A percentile compares a stretch with the other conserved stretches of the same genome.
Conservation (phyloP, 2,888 invertebrate genomes). For the Caenorhabditis drosophilae region DNA sequence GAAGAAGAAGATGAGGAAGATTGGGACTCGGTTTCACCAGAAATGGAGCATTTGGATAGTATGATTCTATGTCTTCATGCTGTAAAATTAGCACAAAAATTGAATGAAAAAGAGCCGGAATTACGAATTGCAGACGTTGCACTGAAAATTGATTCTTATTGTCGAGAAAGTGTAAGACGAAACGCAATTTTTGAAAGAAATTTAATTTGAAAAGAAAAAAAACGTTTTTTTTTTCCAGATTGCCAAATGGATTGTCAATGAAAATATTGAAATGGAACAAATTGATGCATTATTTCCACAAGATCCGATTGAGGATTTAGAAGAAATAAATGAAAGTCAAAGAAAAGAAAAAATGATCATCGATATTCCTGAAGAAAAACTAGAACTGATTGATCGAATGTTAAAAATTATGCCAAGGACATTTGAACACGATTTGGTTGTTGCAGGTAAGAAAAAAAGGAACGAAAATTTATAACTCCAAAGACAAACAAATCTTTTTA, state of each 20-base stretch:
- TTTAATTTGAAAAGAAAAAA: not conserved
- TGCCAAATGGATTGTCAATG: conserved; percentile 24
- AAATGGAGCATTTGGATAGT: conserved; percentile 34
- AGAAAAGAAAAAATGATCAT: conserved; percentile 16
- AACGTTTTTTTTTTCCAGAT: conserved; percentile 6
- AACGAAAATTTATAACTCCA: too few species aligned
- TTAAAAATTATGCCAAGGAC: conserved; percentile 27
- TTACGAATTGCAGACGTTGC: conserved; percentile 17
- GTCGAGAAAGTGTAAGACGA: conserved; percentile 23
- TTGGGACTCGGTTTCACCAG: conserved; percentile 30
- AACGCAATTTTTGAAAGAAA: too few species aligned
- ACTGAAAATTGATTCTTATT: conserved; percentile 25
- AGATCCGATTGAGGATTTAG: conserved; percentile 22
- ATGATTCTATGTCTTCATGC: conserved; percentile 29
- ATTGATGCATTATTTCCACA: conserved; percentile 21
- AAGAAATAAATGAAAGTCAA: conserved; percentile 23
- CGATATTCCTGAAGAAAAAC: conserved; percentile 21
- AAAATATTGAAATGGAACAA: conserved; percentile 6
- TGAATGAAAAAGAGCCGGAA: conserved; percentile 1
- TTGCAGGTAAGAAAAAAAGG: conserved; percentile 23
- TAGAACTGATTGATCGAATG: conserved; percentile 7
- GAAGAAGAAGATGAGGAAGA: conserved; percentile 7
- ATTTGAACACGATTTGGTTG: conserved; percentile 33
- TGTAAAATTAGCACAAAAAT: conserved; percentile 8
- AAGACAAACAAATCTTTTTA: too few species aligned